Evolutionary conservation across 2,113 vertebrate genomes (phyloP).

Genomic region (Calidris pygmaea): DNA sequence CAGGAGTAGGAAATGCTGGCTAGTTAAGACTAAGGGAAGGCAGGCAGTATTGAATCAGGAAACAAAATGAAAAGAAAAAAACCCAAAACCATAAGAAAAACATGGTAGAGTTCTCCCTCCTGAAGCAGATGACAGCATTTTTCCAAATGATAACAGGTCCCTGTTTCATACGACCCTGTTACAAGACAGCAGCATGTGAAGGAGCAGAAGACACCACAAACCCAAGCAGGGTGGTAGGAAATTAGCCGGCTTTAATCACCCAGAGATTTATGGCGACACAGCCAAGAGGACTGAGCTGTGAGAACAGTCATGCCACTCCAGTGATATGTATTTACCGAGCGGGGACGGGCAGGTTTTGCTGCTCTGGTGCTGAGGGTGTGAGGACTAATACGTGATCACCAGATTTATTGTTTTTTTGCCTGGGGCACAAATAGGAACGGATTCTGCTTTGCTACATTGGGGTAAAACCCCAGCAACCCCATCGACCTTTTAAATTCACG

Average conservation of each 20-base stretch:
- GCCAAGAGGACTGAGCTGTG: background rate
- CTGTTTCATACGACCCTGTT: background rate
- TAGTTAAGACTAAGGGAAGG: conserved; percentile 33
- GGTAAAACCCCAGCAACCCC: background rate
- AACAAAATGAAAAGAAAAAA: conserved; percentile 16
- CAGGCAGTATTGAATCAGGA: conserved; percentile 47
- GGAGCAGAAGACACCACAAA: background rate
- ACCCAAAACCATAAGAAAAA: background rate
- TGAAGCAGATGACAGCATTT: background rate
- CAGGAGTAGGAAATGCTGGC: conserved; percentile 51
- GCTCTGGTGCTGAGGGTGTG: background rate
- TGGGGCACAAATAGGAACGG: background rate
- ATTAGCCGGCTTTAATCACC: background rate
- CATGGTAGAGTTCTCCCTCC: background rate
- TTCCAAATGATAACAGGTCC: background rate
- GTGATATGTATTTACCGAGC: background rate
- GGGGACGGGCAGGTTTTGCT: background rate
- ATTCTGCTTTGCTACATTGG: background rate
- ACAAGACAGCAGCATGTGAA: background rate
- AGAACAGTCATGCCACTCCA: background rate
- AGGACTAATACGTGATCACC: background rate
- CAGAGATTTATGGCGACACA: background rate
- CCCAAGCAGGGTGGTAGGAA: background rate
- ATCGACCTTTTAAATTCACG: background rate
- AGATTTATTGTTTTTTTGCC: background rate